Evolutionary conservation across 2,888 invertebrate genomes (phyloP).

Genomic region (Gastracanthus pulcherrimus): DNA sequence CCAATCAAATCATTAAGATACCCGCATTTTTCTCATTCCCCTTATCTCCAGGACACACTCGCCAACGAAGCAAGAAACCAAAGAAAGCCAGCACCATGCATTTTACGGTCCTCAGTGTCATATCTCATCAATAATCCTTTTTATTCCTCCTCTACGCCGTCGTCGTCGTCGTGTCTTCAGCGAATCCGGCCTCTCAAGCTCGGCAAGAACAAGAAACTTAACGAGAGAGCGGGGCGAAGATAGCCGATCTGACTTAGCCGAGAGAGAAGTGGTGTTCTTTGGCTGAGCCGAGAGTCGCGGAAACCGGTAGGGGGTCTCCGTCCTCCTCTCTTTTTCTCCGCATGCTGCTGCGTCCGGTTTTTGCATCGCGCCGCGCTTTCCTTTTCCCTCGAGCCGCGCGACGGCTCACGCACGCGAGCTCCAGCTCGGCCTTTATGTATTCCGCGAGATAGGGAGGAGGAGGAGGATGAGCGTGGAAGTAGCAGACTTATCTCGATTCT

Average conservation of each 20-base stretch:
- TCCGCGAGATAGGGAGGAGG: neutral
- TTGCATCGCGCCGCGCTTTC: slow-evolving; percentile 67
- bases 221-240: slow-evolving; percentile 56
- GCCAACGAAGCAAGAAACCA: neutral
- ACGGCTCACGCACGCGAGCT: slow-evolving; percentile 10
- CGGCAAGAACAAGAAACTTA: slow-evolving; percentile 19
- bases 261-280: slow-evolving; percentile 49
- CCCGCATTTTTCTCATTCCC: neutral
- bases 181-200: slow-evolving; percentile 27
- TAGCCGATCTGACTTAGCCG: slow-evolving; percentile 61
- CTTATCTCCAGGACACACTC: neutral
- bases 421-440: neutral
- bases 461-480: no score
- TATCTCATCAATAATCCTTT: slow-evolving; percentile 48
- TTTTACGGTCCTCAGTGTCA: slow-evolving; percentile 30
- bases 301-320: slow-evolving; percentile 73
- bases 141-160: no score
- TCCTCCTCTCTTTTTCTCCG: no score
- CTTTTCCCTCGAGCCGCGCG: slow-evolving; percentile 51
- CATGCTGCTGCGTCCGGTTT: slow-evolving; percentile 70
- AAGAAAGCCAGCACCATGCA: neutral
- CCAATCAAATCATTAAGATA: neutral
- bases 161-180: slow-evolving; percentile 11
- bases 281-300: slow-evolving; percentile 65
- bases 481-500: slow-evolving; percentile 34